These are phyloP conservation scores for Heliocidaris tuberculata DNA, from an alignment of 35 echinoderm and acorn worm species.

Conservation along the genomic window DNA sequence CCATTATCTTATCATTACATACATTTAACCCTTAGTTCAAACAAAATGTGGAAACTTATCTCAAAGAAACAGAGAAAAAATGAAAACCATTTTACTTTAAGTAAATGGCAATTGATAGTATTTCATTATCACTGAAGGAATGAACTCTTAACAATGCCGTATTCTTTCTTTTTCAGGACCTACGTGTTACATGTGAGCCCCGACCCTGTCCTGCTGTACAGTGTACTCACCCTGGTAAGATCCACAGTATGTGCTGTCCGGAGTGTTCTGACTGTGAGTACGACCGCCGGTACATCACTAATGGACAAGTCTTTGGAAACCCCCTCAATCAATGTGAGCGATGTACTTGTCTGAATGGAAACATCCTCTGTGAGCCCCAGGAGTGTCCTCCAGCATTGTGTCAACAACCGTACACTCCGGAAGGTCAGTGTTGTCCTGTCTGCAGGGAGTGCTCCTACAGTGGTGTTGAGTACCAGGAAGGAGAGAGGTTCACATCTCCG, in stretches of 20 bases:
- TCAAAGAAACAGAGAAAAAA: no score
- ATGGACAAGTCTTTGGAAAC: slow-evolving; percentile 70
- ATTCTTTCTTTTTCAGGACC: slow-evolving; percentile 37
- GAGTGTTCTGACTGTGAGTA: slow-evolving; percentile 75
- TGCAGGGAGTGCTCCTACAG: slow-evolving; percentile 81
- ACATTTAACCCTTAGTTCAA: no score
- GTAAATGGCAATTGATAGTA: no score
- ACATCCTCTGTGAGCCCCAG: slow-evolving; percentile 38
- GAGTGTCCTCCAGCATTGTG: slow-evolving; percentile 69
- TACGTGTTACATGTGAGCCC: slow-evolving; percentile 50
- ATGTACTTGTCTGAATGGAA: slow-evolving; percentile 66
- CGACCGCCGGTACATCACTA: slow-evolving; percentile 69
- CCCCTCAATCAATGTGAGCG: slow-evolving; percentile 73
- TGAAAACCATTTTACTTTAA: no score
- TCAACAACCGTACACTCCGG: slow-evolving; percentile 52
- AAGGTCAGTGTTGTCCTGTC: slow-evolving; percentile 79
- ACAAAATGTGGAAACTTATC: no score
- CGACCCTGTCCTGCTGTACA: slow-evolving; percentile 51
- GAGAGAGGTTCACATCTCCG: slow-evolving; percentile 68
- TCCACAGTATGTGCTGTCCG: slow-evolving; percentile 61
- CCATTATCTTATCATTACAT: no score
- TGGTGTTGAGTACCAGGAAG: slow-evolving; percentile 63
- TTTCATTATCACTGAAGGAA: no score
- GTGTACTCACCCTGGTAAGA: slow-evolving; percentile 74
- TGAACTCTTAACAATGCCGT: no score